Evolutionary conservation across 2,888 invertebrate genomes (phyloP).

Genomic region (Sphaeridia pumilis): DNA sequence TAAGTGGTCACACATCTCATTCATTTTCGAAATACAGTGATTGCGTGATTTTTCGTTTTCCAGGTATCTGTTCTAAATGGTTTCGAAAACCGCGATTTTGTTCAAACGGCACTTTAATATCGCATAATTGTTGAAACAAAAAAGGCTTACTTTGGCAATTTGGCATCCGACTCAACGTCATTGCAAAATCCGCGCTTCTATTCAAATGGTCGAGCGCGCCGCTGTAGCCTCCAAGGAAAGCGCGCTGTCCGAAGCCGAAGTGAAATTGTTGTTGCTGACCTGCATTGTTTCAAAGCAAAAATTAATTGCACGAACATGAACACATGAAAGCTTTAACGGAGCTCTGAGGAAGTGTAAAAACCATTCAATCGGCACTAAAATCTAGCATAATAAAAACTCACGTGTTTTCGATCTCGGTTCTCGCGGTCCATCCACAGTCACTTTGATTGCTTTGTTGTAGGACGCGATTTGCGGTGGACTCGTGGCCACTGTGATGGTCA

Average conservation of each 20-base stretch:
- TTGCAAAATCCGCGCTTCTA: constrained; percentile 33
- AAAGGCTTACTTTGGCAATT: constrained; percentile 34
- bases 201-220: constrained; percentile 39
- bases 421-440: constrained; percentile 92
- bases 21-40: no score
- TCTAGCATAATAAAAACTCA: constrained; percentile 49
- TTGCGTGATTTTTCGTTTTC: no score
- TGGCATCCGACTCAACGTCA: constrained; percentile 35
- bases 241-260: constrained; percentile 69
- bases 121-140: no score
- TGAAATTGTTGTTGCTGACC: constrained; percentile 93
- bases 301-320: no score
- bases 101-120: no score
- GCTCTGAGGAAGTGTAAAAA: no score
- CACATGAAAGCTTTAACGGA: no score
- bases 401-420: constrained; percentile 91
- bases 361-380: neutral
- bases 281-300: constrained; percentile 38
- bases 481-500: constrained; percentile 89
- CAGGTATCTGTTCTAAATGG: no score
- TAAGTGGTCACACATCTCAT: no score
- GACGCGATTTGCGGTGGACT: constrained; percentile 92
- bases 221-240: constrained; percentile 62
- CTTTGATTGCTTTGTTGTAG: constrained; percentile 93
- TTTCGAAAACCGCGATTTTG: no score